Base-by-base conservation (phyloP, 2,113 vertebrate genomes). In the Stercorarius parasiticus region DNA sequence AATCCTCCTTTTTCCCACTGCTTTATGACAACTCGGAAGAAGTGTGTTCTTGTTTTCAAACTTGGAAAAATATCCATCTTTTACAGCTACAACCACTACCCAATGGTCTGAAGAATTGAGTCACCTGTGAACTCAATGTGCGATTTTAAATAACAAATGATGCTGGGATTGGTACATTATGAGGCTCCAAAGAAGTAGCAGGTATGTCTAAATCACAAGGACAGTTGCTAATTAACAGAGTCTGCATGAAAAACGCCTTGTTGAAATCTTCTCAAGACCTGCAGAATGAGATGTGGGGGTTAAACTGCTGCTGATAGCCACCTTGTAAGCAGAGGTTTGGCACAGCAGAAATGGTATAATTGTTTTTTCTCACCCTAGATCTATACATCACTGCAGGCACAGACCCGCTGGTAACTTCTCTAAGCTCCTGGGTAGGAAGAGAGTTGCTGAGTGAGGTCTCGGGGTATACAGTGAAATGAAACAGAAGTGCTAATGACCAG, bases 11-110 rank as follows among this genome's bases (percentile, higher is more conserved):
- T 88, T 90, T 30, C 71, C 70, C 15, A 69, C 38, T 91, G 58
- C 85, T 93, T 86, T 82, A 62, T 65, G 81, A 58, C 45, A 88
- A 38, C n/a, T 84, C 94, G 66, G 88, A 95, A 88, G 72, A 86
- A 92, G 50, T 32, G 29, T 95, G 32, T 34, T 93, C 82, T 74
- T 88, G 15, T 84, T 81, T 83, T 43, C 59, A 82, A 36, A 65
- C 40, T 74, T 15, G 0, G n/a, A 78, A 88, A 86, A 83, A 64
- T 74, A 88, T 6, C 27, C 6, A 14, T 56, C 27, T 78, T 72
- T 76, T 70, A 53, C 36, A 80, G 20, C 59, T 77, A 27, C 56
- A 42, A 36, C 18, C 14, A 47, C 55, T 42, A 61, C 36, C 21
- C 61, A 69, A 1, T 14, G 30, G 36, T n/a, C 34, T 89, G 83